These are phyloP conservation scores for Anolis apletophallus DNA, from an alignment of 2,797 vertebrate species.

Conservation along the genomic window DNA sequence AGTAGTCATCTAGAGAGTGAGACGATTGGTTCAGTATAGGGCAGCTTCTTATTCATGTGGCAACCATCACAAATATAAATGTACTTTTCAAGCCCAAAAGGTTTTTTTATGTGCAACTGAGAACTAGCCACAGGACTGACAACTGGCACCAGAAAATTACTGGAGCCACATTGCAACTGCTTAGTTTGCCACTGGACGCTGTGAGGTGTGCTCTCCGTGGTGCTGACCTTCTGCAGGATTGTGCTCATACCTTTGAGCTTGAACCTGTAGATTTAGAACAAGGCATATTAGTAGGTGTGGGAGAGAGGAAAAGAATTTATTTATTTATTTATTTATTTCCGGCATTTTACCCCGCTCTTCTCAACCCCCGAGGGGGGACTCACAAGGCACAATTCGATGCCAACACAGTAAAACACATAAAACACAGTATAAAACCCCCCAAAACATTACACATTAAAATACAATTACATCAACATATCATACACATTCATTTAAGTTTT, in stretches of 20 bases:
- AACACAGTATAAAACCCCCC: too few relatives aligned
- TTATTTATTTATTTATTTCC: too few relatives aligned
- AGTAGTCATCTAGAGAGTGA: neutral
- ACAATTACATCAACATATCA: too few relatives aligned
- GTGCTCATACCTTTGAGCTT: neutral
- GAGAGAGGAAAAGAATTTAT: too few relatives aligned
- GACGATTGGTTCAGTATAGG: neutral
- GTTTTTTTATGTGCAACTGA: neutral
- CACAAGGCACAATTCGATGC: too few relatives aligned
- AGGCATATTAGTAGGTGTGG: too few relatives aligned
- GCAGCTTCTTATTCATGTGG: neutral
- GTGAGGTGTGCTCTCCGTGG: slow-evolving; percentile 3
- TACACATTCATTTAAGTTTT: too few relatives aligned
- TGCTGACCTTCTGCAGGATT: neutral
- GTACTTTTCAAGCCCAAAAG: neutral
- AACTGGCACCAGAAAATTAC: neutral
- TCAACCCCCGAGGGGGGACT: too few relatives aligned
- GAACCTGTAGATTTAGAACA: neutral
- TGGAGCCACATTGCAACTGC: neutral
- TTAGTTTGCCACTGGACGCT: neutral
- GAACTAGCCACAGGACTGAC: neutral
- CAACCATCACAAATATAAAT: neutral
- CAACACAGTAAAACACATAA: too few relatives aligned
- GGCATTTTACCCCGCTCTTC: too few relatives aligned
- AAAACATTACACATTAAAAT: too few relatives aligned